phyloP scores from a whole-genome alignment of 92 coral and sea anemone species.

The Epizoanthus scotinus region DNA sequence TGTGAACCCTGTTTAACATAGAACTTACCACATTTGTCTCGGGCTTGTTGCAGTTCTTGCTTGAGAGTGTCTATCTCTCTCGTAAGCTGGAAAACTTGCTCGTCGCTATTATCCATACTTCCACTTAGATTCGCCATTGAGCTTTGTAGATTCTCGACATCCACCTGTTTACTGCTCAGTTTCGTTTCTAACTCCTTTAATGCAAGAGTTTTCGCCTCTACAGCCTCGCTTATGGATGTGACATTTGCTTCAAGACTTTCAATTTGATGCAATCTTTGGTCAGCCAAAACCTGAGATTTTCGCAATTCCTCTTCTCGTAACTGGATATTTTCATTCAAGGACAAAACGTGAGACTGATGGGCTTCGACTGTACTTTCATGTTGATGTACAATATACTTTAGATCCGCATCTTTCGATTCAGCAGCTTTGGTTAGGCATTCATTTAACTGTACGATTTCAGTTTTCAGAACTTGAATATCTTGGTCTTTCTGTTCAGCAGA shows the following conservation, averaged over 20 bases:
- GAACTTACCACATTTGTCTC: constrained; percentile 59
- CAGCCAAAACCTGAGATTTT: constrained; percentile 35
- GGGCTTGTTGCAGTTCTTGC: constrained; percentile 58
- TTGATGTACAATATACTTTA: constrained; percentile 36
- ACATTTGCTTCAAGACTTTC: constrained; percentile 57
- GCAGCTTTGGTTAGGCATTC: constrained; percentile 43
- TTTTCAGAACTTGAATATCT: constrained; percentile 30
- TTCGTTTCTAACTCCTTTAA: constrained; percentile 60
- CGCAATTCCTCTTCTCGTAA: constrained; percentile 71
- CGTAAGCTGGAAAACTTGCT: constrained; percentile 44
- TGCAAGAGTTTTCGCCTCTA: constrained; percentile 60
- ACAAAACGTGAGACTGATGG: constrained; percentile 53
- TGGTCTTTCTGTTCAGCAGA: constrained; percentile 50
- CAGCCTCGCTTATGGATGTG: constrained; percentile 47
- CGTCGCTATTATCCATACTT: constrained; percentile 59
- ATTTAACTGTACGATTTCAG: constrained; percentile 36
- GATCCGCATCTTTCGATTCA: constrained; percentile 43
- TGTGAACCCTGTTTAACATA: no score
- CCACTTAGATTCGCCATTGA: constrained; percentile 56
- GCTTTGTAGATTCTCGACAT: constrained; percentile 65
- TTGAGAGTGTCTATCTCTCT: constrained; percentile 55
- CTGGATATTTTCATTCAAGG: constrained; percentile 62
- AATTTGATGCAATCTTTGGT: constrained; percentile 42
- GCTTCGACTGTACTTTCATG: constrained; percentile 46
- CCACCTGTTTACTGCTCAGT: constrained; percentile 54